phyloP scores from a whole-genome alignment of 2,113 vertebrate species.

The Lontra canadensis region DNA sequence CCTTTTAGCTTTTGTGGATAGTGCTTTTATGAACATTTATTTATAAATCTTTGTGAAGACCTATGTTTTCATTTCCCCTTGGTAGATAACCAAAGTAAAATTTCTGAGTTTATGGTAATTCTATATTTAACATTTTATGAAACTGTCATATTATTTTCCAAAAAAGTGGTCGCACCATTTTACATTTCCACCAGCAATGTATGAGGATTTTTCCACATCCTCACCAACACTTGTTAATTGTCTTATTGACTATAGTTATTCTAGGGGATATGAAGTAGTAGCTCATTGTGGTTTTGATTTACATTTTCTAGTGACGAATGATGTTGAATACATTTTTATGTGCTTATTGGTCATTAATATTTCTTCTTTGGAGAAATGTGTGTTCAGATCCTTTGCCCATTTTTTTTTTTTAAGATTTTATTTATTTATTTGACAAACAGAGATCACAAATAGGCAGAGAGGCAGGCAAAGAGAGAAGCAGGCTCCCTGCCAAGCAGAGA shows the following conservation, averaged over 20 bases:
- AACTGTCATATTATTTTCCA: neutral
- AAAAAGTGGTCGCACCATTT: neutral
- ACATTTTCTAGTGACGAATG: neutral
- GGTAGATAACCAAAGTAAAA: neutral
- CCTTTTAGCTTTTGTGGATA: neutral
- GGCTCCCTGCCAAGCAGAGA: no score
- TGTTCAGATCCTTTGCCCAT: neutral
- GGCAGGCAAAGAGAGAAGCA: no score
- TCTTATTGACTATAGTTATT: neutral
- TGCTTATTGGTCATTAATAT: neutral
- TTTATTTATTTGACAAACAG: no score
- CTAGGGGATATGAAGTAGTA: neutral
- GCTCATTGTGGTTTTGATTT: neutral
- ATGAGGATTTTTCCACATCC: neutral
- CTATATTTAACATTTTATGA: neutral
- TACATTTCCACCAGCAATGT: neutral
- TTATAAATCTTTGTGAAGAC: neutral
- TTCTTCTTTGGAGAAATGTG: neutral
- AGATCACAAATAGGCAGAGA: no score
- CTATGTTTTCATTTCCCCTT: neutral
- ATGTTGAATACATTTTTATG: neutral
- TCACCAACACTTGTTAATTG: neutral
- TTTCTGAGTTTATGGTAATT: neutral
- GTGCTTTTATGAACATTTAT: neutral
- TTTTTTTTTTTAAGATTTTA: neutral